phyloP scores from a whole-genome alignment of 2,113 vertebrate species.

The Thinocorus orbignyianus region DNA sequence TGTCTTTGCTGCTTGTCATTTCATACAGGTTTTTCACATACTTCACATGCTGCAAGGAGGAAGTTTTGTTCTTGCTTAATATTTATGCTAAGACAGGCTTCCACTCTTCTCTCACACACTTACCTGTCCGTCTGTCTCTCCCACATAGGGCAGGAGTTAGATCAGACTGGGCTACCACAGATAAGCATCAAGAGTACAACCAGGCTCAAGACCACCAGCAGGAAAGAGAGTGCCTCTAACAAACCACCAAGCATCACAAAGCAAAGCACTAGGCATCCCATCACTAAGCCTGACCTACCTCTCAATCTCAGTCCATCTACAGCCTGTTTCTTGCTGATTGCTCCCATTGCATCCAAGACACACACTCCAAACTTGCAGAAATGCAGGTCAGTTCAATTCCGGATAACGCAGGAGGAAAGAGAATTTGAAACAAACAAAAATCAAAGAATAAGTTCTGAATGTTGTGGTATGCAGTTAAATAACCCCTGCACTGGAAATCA shows the following conservation, averaged over 20 bases:
- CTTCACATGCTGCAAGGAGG: background rate
- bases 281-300: background rate
- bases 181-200: background rate
- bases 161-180: background rate
- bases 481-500: background rate
- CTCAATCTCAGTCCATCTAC: background rate
- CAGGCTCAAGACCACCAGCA: background rate
- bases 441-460: background rate
- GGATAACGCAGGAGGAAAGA: background rate
- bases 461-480: background rate
- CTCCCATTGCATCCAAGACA: background rate
- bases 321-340: background rate
- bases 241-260: background rate
- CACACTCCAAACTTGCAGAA: background rate
- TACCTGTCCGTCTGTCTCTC: background rate
- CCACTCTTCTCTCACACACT: background rate
- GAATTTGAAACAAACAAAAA: background rate
- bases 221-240: background rate
- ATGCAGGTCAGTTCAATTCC: background rate
- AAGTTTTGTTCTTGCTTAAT: background rate
- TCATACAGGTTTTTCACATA: background rate
- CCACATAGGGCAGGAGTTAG: background rate
- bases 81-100: background rate
- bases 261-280: background rate
- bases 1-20: background rate